A percentile compares a stretch with the other conserved stretches of the same genome.
Evolutionary conservation across 2,113 vertebrate genomes (phyloP).

Genomic region (Athene noctua): DNA sequence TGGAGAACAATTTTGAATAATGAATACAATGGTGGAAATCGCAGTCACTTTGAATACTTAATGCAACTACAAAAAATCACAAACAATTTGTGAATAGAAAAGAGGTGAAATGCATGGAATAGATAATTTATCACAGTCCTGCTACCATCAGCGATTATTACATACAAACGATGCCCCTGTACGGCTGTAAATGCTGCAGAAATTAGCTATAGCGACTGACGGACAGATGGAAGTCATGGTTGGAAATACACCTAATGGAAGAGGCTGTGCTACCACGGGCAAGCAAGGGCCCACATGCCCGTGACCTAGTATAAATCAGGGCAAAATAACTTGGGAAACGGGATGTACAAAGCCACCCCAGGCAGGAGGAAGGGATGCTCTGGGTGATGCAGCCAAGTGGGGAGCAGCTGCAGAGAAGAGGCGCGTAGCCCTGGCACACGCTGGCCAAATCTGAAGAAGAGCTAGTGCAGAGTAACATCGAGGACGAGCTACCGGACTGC

Average conservation of each 20-base stretch:
- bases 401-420: conserved; percentile 37
- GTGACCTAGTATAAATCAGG: background rate
- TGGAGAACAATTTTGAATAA: conserved; percentile 59
- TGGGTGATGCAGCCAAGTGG: background rate
- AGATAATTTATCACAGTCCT: background rate
- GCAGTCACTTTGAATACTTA: conserved; percentile 21
- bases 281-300: background rate
- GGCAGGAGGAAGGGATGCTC: conserved; percentile 2
- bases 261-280: background rate
- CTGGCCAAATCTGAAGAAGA: background rate
- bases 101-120: background rate
- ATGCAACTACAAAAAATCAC: background rate
- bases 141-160: background rate
- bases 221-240: conserved; percentile 56
- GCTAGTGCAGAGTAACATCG: background rate
- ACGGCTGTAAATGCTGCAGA: background rate
- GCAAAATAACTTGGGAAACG: background rate
- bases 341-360: background rate
- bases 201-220: background rate
- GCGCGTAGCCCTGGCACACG: background rate
- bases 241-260: conserved; percentile 33
- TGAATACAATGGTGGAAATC: conserved; percentile 5
- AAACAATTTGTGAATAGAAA: background rate
- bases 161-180: background rate
- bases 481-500: background rate